These are phyloP conservation scores for Hemistola chrysoprasaria DNA, from an alignment of 2,888 invertebrate species.

Conservation along the genomic window DNA sequence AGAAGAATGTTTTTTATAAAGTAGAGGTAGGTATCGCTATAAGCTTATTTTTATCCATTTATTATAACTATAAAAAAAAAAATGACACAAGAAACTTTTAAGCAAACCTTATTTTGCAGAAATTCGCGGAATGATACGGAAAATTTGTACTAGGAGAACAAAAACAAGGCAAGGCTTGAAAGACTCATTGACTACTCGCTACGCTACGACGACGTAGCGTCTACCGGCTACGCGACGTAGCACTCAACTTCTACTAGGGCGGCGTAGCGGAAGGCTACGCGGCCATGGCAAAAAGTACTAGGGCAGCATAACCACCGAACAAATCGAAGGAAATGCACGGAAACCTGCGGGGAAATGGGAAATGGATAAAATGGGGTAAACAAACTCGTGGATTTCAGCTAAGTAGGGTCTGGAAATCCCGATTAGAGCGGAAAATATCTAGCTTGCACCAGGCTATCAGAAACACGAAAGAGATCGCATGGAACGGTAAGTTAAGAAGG, in stretches of 20 bases:
- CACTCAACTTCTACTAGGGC: background rate
- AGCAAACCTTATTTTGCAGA: too few relatives aligned
- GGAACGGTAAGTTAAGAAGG: constrained; percentile 48
- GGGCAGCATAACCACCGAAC: constrained; percentile 43
- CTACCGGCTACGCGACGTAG: background rate
- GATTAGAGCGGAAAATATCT: constrained; percentile 82
- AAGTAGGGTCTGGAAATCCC: constrained; percentile 74
- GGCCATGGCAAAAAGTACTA: constrained; percentile 52
- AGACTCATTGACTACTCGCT: too few relatives aligned
- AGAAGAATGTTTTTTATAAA: too few relatives aligned
- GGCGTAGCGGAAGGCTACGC: constrained; percentile 39
- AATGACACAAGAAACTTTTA: too few relatives aligned
- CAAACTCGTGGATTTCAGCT: constrained; percentile 60
- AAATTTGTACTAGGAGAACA: too few relatives aligned
- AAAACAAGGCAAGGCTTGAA: too few relatives aligned
- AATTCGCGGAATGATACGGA: too few relatives aligned
- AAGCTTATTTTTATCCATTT: too few relatives aligned
- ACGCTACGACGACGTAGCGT: background rate
- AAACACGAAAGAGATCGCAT: constrained; percentile 25
- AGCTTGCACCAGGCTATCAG: constrained; percentile 67
- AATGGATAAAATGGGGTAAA: constrained; percentile 56
- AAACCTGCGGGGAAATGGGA: constrained; percentile 31
- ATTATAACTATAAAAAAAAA: too few relatives aligned
- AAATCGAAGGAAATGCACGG: constrained; percentile 25
- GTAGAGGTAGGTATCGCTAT: too few relatives aligned